Base-by-base conservation (phyloP, 2,888 invertebrate species). In the Noctua janthe region DNA sequence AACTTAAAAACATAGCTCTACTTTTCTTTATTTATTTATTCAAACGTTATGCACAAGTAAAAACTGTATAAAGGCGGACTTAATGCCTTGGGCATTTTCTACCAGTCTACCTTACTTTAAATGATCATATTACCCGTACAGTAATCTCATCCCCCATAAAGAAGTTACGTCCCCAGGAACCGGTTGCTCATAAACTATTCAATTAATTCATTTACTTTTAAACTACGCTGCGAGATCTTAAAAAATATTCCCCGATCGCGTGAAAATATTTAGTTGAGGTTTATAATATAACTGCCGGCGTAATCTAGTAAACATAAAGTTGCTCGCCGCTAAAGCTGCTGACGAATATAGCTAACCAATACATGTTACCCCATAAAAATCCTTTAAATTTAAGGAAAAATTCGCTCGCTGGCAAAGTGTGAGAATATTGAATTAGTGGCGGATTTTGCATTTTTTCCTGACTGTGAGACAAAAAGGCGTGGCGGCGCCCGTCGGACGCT, bases 371-470 rank as follows among this genome's bases (percentile, higher is more conserved):
- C 67, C 54, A 59, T 23, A 74, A 85, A 90, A 90, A 89, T 87
- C 79, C 87, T 82, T 79, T 79, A 79, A 76, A 80, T 80, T 81
- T 89, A 67, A 54, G 29, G 74, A 74, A 82, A 87, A 82, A 87
- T 82, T 85, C 76, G 80, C 87, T 83, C 80, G 90, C 86, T 85
- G 87, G 89, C 23, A 91, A 92, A 92, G 90, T 91, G 91, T 92
- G 87, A 89, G 93, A 89, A 93, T 95, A 96, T 96, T 94, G 93
- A 96, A 94, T 96, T 96, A 95, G 93, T 91, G 92, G 91, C 88
- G 93, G 93, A 94, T 95, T 96, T 95, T 92, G 90, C 92, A 92
- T 93, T 94, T 96, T 95, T 94, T 92, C 86, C 89, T 89, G 91
- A 90, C 88, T 83, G 29, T 29, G 91, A 92, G 91, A 92, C 92